phyloP scores from a whole-genome alignment of 2,797 vertebrate genomes.

The Hoplostethus atlanticus region DNA sequence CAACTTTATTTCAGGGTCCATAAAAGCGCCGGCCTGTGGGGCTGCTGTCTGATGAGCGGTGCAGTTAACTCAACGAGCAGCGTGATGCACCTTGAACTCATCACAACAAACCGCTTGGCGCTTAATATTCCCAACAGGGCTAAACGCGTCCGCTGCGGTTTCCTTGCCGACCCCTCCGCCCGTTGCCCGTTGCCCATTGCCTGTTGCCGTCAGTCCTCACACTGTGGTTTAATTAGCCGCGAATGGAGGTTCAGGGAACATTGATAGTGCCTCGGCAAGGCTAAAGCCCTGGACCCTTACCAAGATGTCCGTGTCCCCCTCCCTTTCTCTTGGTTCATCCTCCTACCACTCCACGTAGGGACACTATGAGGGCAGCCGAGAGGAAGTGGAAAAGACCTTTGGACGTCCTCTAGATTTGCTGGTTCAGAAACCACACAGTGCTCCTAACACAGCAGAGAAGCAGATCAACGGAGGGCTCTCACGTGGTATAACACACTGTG shows the following conservation, averaged over 20 bases:
- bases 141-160: constrained; percentile 20
- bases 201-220: constrained; percentile 1
- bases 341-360: too few relatives aligned
- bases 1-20: constrained; percentile 73
- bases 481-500: too few relatives aligned
- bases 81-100: constrained; percentile 61
- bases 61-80: constrained; percentile 61
- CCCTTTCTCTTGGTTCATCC: too few relatives aligned
- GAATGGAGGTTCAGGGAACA: constrained; percentile 33
- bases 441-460: too few relatives aligned
- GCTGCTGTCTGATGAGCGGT: constrained; percentile 53
- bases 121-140: constrained; percentile 39
- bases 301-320: too few relatives aligned
- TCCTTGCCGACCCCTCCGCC: constrained; percentile 5
- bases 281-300: too few relatives aligned
- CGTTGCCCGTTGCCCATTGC: constrained; percentile 8
- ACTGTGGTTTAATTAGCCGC: constrained; percentile 44
- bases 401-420: too few relatives aligned
- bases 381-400: too few relatives aligned
- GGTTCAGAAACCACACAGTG: too few relatives aligned
- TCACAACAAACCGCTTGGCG: background rate
- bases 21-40: constrained; percentile 63
- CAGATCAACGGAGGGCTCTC: too few relatives aligned
- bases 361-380: too few relatives aligned
- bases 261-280: constrained; percentile 5